These are phyloP conservation scores for Dipodomys merriami DNA, from an alignment of 2,113 vertebrate genomes.

Conservation along the genomic window DNA sequence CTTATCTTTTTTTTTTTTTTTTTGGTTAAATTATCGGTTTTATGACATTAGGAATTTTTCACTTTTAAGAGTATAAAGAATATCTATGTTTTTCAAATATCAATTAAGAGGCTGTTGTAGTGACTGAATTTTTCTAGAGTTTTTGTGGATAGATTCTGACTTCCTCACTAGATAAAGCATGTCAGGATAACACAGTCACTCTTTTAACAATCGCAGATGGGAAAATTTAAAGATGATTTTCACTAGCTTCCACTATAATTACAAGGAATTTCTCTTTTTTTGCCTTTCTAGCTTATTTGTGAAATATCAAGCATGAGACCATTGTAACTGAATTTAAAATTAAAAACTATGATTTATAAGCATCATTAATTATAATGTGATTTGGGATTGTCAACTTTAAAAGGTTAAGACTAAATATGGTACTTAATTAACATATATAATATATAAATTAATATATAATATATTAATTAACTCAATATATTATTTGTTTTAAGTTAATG, in stretches of 20 bases:
- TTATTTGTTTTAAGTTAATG: too few relatives aligned
- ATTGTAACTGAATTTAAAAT: conserved; percentile 14
- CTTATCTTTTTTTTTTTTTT: neutral
- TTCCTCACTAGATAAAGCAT: neutral
- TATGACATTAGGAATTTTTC: neutral
- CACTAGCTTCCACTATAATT: neutral
- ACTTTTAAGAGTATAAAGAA: neutral
- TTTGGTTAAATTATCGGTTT: neutral
- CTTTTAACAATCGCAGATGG: neutral
- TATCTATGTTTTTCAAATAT: neutral
- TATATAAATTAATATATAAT: neutral
- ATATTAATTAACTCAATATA: neutral
- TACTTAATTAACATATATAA: too few relatives aligned
- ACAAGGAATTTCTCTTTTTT: neutral
- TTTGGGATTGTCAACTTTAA: neutral
- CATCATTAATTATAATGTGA: conserved; percentile 7
- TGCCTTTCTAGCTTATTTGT: neutral
- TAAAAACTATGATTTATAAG: neutral
- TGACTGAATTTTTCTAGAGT: neutral
- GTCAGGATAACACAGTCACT: neutral
- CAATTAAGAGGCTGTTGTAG: neutral
- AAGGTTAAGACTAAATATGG: neutral
- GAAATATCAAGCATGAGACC: neutral
- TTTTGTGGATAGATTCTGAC: neutral
- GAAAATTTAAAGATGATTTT: neutral